Base-by-base conservation (phyloP, 2,888 invertebrate genomes). In the Microplitis manilae region DNA sequence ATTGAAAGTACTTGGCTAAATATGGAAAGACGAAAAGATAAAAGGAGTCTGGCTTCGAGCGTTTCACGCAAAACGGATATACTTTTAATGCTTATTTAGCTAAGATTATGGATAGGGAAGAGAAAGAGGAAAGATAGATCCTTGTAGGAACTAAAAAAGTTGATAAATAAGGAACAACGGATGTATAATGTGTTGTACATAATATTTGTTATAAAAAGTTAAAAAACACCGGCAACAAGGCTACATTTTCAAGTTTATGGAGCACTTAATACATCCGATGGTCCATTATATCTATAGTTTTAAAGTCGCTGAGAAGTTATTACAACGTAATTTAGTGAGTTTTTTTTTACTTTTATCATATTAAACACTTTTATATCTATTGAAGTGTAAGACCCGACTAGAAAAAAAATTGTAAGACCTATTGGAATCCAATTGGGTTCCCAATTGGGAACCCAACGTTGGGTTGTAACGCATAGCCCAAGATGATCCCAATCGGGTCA, bases 181-280 rank as follows among this genome's bases (percentile, higher is more conserved):
- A 68, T 68, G 79, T 65, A 76, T 77, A 68, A 61, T 68, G 61
- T 76, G 70, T 69, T 73, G 82, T 79, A 80, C 82, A 80, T 83
- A 84, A 85, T 86, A 86, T 86, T 86, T 82, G 83, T 78, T 81
- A 81, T 82, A 83, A 83, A 80, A 77, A 82, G 80, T 61, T 65
- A 82, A 84, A 83, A 79, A 82, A 84, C 82, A 84, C 80, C 81
- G 81, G 84, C 81, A 81, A 84, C 83, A 77, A 82, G 75, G 79
- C 82, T 77, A 81, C 79, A 79, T 83, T 76, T 77, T 50, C 80
- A 73, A 81, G 87, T 88, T 87, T 88, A 81, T 50, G 50, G 87
- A 80, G 84, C 84, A 78, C 81, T 83, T 86, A 86, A 86, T 83
- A 83, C 82, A 85, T 80, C 85, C 86, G 81, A 87, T 88, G 87